A percentile compares a stretch with the other conserved stretches of the same genome.
Conservation (phyloP, 2,797 vertebrate species). For the Myotis myotis region DNA sequence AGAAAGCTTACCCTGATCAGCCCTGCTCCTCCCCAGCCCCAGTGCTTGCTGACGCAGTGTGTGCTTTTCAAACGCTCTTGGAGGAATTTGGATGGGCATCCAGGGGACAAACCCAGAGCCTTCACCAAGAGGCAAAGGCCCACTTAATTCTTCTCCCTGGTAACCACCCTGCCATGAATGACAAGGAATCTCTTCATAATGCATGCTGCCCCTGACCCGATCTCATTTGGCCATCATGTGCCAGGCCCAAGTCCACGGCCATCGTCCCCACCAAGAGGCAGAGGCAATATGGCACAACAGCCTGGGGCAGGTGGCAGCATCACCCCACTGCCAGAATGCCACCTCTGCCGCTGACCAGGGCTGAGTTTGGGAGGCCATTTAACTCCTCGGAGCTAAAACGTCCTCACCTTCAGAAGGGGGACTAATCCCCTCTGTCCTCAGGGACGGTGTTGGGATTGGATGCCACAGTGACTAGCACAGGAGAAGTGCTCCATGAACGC, state of each 20-base stretch:
- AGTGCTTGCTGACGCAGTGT: background rate
- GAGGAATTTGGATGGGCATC: no score
- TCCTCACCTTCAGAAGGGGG: background rate
- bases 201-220: rapidly evolving
- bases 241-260: background rate
- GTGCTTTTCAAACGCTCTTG: background rate
- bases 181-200: no score
- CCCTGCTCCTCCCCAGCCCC: background rate
- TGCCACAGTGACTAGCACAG: rapidly evolving
- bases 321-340: no score
- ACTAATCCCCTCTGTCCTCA: rapidly evolving
- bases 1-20: background rate
- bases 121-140: background rate
- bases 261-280: rapidly evolving
- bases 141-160: no score
- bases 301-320: rapidly evolving
- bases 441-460: rapidly evolving
- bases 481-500: rapidly evolving
- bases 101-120: rapidly evolving
- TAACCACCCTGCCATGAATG: no score
- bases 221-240: background rate
- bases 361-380: background rate
- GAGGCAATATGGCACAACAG: background rate
- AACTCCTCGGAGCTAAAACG: background rate
- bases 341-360: background rate